Base-by-base conservation (phyloP, 64 coral and sea anemone genomes). In the Montipora sp. region DNA sequence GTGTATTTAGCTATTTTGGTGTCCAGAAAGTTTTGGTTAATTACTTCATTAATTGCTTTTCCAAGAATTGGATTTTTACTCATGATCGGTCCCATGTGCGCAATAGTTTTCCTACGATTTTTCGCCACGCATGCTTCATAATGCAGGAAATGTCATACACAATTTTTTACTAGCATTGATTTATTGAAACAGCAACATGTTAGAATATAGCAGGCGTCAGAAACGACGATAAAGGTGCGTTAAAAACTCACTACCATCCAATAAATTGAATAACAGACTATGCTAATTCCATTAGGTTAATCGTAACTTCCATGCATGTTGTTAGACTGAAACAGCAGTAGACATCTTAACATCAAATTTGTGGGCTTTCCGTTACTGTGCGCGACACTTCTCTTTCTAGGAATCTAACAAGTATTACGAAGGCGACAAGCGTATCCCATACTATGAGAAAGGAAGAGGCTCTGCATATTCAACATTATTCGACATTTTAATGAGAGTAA, bases 351-450 rank as follows among this genome's bases (percentile, higher is more conserved):
- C 53, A 57, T 57, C 15, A 63, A 63, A 63, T 15, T 63, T 63
- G 60, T 14, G 60, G 60, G 60, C 60, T 63, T 63, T 63, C 60
- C 60, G 60, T 63, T 63, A 63, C 60, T 63, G 13, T 63, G 60
- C 9, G 60, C 60, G 60, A 15, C 13, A 0, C 60, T 63, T 78
- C 46, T 78, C 76, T 78, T 78, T 50, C 46, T 78, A 78, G 76
- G 76, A 50, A 78, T 78, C 46, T 50, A 51, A 78, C 75, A 46
- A 70, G 61, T 88, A 88, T 75, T 88, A 88, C 51, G 86, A 88
- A 88, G 73, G 63, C 73, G 71, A 88, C 86, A 88, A 76, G 23
- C 67, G 73, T 22, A 75, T 74, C 5, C 72, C 86, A 53, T 88
- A 89, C 53, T 61, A 76, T 27, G 74, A 89, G 73, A 74, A 89